These are phyloP conservation scores for Pterocles burchelli DNA, from an alignment of 2,113 vertebrate genomes.

Conservation along the genomic window DNA sequence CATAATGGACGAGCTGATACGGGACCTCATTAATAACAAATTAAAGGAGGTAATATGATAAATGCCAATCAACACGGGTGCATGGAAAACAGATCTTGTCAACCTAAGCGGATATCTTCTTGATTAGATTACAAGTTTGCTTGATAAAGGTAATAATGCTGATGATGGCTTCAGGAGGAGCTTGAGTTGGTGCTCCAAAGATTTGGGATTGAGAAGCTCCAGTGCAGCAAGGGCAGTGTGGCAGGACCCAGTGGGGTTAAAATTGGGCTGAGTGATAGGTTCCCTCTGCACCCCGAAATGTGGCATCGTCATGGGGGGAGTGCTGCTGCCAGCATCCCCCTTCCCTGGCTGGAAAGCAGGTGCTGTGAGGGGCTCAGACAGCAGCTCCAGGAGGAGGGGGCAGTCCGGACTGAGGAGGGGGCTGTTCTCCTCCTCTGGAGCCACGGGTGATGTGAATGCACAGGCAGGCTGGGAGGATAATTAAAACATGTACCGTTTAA, in stretches of 20 bases:
- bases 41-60: background rate
- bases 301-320: background rate
- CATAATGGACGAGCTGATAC: background rate
- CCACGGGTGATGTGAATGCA: background rate
- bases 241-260: fast-evolving
- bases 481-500: slow-evolving; percentile 57
- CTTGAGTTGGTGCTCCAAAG: background rate
- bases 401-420: background rate
- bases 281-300: background rate
- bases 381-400: background rate
- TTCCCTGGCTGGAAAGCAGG: background rate
- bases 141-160: fast-evolving
- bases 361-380: background rate
- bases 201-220: background rate
- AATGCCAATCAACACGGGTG: background rate
- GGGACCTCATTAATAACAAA: background rate
- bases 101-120: background rate
- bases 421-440: background rate
- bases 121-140: background rate
- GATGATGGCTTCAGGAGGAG: fast-evolving
- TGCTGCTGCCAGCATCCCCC: background rate
- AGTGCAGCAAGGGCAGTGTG: background rate
- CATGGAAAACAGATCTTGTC: background rate
- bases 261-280: background rate
- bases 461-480: background rate